phyloP scores from a whole-genome alignment of 2,797 vertebrate species.

The Eospalax fontanierii region DNA sequence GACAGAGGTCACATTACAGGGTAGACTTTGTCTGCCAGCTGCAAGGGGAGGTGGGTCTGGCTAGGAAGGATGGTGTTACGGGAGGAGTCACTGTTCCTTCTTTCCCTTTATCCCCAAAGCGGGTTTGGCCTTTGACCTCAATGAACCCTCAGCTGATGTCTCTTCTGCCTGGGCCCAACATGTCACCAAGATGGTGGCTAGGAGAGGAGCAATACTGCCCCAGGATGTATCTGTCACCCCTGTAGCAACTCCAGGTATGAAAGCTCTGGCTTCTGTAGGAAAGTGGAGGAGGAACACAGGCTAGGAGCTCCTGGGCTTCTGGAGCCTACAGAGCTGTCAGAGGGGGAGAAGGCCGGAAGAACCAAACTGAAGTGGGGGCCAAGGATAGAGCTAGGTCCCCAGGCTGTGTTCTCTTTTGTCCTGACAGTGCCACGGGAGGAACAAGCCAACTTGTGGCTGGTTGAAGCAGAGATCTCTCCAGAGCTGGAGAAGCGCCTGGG shows the following conservation, averaged over 20 bases:
- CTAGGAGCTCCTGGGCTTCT: background rate
- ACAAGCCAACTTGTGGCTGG: constrained; percentile 94
- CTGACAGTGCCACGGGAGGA: constrained; percentile 95
- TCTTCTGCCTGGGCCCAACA: constrained; percentile 99
- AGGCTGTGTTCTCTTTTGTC: background rate
- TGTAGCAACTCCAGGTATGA: constrained; percentile 95
- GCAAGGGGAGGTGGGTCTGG: background rate
- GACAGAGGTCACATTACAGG: background rate
- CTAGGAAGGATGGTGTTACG: background rate
- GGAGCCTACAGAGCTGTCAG: background rate
- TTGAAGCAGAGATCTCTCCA: constrained; percentile 95
- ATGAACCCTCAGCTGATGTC: constrained; percentile 96
- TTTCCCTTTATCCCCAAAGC: constrained; percentile 88
- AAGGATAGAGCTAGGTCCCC: background rate
- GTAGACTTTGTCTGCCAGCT: background rate
- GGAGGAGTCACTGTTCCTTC: background rate
- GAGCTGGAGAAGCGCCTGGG: constrained; percentile 93
- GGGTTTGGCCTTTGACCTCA: constrained; percentile 96
- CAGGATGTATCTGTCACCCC: constrained; percentile 98
- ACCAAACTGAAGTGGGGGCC: background rate
- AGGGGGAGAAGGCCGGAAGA: background rate
- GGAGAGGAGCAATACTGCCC: constrained; percentile 98
- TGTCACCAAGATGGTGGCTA: constrained; percentile 98
- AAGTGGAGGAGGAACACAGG: background rate
- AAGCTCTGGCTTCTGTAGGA: background rate